Base-by-base conservation (phyloP, 2,888 invertebrate species). In the Gerris lacustris region DNA sequence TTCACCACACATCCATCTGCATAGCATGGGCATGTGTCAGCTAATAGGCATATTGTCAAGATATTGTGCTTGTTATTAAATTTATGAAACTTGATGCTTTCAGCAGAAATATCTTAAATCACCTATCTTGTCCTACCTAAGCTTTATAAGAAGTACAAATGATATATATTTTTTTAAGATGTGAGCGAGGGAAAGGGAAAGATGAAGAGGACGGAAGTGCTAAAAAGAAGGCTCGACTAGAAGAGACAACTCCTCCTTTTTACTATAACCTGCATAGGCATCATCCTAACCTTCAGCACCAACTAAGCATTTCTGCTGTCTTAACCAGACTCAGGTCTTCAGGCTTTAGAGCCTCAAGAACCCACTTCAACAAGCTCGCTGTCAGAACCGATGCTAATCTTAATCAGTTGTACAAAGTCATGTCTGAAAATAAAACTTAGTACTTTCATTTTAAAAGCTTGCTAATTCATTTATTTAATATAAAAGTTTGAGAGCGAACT, bases 221-320 rank as follows among this genome's bases (percentile, higher is more conserved):
- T 55, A 66, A 55, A 47, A 67, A 70, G 45, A 18, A 66, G 18
- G 69, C 55, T 55, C 55, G 55, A 5, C 15, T 55, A 55, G 55
- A 55, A 55, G 69, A 47, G 15, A 64, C 67, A 9, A 71, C 75
- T 5, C 77, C 78, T 15, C 73, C 76, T 7, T 78, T 78, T 71
- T 78, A 78, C 70, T 78, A 76, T 69, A 78, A 78, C 69, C 71
- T 78, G 5, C 77, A 77, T 71, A 76, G 75, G 17, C 77, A 77
- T 45, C 76, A 76, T 63, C 77, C 77, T 2, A 76, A 77, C 72
- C 74, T 76, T 67, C 73, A 73, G 6, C 75, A 77, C 67, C 73
- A 76, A 68, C 71, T 75, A 44, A 76, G 76, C 55, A 55, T 55
- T 55, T 9, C 55, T 11, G 2, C 55, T 55, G 55, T 55, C 9